Conservation (phyloP, 2,113 vertebrate species). For the Microtus richardsoni region DNA sequence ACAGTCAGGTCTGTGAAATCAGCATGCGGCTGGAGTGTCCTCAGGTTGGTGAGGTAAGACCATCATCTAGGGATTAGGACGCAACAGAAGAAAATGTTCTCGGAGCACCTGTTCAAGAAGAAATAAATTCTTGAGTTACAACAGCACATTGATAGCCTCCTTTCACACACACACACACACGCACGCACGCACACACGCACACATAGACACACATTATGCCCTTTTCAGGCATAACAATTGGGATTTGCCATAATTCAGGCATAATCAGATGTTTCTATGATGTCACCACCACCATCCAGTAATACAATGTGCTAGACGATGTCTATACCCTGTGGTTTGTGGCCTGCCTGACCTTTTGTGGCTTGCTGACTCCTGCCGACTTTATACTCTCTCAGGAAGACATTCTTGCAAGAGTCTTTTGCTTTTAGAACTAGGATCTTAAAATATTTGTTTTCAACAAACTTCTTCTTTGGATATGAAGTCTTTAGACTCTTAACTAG, state of each 20-base stretch:
- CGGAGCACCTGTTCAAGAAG: not conserved
- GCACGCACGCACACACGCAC: not conserved
- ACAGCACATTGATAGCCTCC: not conserved
- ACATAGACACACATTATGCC: not conserved
- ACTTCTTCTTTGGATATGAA: slow-evolving; percentile 21
- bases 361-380: not conserved
- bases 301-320: not conserved
- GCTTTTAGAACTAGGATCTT: not conserved
- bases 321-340: not conserved
- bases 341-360: not conserved
- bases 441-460: not conserved
- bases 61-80: not conserved
- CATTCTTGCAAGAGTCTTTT: not conserved
- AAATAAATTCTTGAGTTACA: not conserved
- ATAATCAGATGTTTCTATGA: not conserved
- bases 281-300: not conserved
- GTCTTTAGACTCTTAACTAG: not conserved
- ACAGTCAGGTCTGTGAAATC: not conserved
- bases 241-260: not conserved
- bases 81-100: not conserved
- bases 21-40: not conserved
- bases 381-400: not conserved
- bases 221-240: not conserved
- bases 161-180: not conserved
- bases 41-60: not conserved